Conservation (phyloP, 2,113 vertebrate species). For the Miniopterus natalensis region DNA sequence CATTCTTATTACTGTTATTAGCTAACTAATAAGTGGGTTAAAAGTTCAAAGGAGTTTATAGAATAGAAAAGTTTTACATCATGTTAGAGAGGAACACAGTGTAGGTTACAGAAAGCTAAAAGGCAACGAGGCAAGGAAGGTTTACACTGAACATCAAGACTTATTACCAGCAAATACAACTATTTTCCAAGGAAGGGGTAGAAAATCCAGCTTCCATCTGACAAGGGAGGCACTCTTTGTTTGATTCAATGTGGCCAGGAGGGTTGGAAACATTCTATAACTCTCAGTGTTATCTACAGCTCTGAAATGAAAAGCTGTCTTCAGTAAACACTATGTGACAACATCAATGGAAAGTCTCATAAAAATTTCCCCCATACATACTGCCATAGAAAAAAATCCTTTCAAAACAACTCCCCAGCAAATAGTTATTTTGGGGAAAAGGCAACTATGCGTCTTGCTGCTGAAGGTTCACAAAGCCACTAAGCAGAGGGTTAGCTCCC, state of each 20-base stretch:
- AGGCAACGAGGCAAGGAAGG: background rate
- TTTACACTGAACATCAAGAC: constrained; percentile 26
- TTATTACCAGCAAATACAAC: background rate
- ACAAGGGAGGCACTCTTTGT: constrained; percentile 9
- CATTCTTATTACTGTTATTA: background rate
- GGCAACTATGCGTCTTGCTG: background rate
- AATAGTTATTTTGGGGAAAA: background rate
- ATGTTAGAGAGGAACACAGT: background rate
- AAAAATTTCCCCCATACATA: background rate
- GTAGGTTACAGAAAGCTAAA: background rate
- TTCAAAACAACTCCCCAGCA: constrained; percentile 24
- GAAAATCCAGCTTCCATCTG: constrained; percentile 21
- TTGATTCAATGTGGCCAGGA: constrained; percentile 1
- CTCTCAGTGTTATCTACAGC: background rate
- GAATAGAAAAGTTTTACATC: background rate
- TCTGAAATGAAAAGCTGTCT: constrained; percentile 67
- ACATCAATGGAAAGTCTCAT: constrained; percentile 50
- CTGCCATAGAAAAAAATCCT: constrained; percentile 27
- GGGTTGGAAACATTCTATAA: background rate
- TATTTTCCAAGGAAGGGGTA: constrained; percentile 27
- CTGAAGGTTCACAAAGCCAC: background rate
- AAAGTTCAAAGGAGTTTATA: background rate
- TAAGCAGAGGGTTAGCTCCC: constrained; percentile 35
- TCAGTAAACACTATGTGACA: constrained; percentile 38
- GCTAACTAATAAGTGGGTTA: background rate